These are phyloP conservation scores for Rhizoglyphus robini DNA, from an alignment of 1,140 invertebrate genomes.

Conservation along the genomic window DNA sequence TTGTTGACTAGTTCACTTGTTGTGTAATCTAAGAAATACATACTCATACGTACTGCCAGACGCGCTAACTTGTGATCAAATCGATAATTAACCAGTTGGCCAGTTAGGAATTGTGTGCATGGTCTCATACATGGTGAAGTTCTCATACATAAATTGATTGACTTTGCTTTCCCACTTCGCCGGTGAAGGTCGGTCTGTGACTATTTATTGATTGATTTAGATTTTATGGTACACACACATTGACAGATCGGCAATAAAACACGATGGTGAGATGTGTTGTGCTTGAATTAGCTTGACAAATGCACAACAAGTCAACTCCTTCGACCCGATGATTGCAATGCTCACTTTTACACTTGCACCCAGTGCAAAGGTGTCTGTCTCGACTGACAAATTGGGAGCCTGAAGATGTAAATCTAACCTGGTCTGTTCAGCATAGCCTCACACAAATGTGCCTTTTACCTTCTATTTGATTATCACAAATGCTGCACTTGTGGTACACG, in stretches of 20 bases:
- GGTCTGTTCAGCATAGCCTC: neutral
- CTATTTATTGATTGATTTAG: neutral
- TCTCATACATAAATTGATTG: constrained; percentile 10
- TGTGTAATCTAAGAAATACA: neutral
- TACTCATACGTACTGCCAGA: neutral
- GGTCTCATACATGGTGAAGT: constrained; percentile 7
- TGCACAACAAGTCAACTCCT: neutral
- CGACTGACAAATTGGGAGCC: neutral
- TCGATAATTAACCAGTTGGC: neutral
- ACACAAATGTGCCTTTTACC: neutral
- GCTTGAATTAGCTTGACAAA: constrained; percentile 10
- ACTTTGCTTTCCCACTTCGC: neutral
- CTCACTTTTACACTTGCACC: too few species aligned
- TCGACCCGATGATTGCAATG: neutral
- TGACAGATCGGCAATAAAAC: neutral
- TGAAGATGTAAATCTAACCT: neutral
- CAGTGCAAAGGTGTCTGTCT: neutral
- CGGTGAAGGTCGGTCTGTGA: neutral
- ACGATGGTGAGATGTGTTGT: constrained; percentile 10
- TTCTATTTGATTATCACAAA: constrained; percentile 4
- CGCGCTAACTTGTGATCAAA: neutral
- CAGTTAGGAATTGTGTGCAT: neutral
- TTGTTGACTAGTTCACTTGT: too few species aligned
- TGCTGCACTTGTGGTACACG: neutral
- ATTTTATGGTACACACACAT: neutral